Base-by-base conservation (phyloP, 2,888 invertebrate genomes). In the Sabellastarte sp. region DNA sequence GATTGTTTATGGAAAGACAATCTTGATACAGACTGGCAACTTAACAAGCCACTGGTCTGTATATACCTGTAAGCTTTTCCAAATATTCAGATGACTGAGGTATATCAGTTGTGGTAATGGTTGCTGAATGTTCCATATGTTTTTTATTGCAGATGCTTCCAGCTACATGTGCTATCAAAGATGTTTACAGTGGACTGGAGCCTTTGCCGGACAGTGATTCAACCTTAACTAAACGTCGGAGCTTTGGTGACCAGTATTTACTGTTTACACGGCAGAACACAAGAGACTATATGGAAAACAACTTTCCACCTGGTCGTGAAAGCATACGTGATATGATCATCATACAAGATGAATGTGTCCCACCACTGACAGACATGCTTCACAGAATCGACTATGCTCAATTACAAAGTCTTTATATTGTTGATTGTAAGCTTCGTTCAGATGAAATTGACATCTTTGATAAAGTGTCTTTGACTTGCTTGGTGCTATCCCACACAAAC, bases 241-340 rank as follows among this genome's bases (percentile, higher is more conserved):
- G 66, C 61, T 69, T 70, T 62, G 71, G 69, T 57, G 72, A 72
- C 61, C 73, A 73, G 61, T 73, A 69, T 67, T 56, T 73, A 61
- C 57, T 73, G 52, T 69, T 69, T 57, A 68, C 71, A 1, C 66
- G 71, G 4, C 73, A 73, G 65, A 71, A 73, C 67, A 65, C 68
- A 30, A 52, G 63, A 10, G 72, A 73, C 55, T 69, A 71, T 60
- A 66, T 72, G 63, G 72, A 70, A 59, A 70, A 69, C 58, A 66
- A 70, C 61, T 68, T 69, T 51, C 63, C 68, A 26, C 59, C 63
- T 56, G 67, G 66, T 3, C 66, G 66, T 10, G 72, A 72, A 63
- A 63, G 59, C 33, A 65, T 73, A 31, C 66, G 68, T 10, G 72
- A 73, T 55, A 63, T 73, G 63, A 61, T 73, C 28, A 50, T 73